Evolutionary conservation across 2,797 vertebrate species (phyloP).

Genomic region (Vultur gryphus): DNA sequence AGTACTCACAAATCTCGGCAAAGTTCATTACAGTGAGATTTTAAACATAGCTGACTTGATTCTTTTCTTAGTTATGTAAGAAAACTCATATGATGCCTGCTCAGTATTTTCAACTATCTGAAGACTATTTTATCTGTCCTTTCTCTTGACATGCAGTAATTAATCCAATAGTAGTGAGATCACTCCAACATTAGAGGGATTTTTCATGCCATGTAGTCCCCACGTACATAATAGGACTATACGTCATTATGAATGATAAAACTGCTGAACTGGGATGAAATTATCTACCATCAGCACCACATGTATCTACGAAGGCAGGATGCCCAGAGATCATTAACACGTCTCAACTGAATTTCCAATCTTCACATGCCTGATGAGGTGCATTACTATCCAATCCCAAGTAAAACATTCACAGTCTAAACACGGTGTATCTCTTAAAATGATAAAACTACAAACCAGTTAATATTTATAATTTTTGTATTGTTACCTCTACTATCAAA

Average conservation of each 20-base stretch:
- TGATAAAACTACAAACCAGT: background rate
- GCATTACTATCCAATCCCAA: background rate
- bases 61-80: background rate
- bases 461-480: background rate
- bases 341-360: background rate
- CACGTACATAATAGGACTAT: background rate
- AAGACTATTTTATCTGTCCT: background rate
- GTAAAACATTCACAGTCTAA: background rate
- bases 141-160: background rate
- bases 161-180: background rate
- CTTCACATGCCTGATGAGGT: background rate
- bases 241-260: background rate
- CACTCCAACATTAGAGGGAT: background rate
- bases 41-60: background rate
- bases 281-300: background rate
- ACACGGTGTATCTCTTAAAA: background rate
- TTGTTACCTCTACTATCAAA: background rate
- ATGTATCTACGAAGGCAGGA: background rate
- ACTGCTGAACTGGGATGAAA: background rate
- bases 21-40: background rate
- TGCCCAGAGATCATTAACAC: background rate
- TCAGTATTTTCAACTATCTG: background rate
- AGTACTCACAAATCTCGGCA: background rate
- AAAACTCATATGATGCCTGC: background rate
- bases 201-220: background rate